Percentiles rank a stretch among this genome's conserved stretches.
Conservation (phyloP, 2,113 vertebrate genomes). For the Spermophilus dauricus region DNA sequence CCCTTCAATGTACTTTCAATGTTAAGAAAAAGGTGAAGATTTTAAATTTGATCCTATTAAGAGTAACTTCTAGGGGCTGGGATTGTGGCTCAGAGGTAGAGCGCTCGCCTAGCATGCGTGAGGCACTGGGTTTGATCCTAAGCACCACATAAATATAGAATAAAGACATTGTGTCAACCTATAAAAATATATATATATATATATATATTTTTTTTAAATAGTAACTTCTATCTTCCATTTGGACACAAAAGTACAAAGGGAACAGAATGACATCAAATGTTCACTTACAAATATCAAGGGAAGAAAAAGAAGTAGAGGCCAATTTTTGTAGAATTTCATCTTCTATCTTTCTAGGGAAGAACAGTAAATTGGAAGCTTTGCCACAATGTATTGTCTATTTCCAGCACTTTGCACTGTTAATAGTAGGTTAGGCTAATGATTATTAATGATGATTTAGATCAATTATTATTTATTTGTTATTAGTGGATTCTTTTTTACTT, state of each 20-base stretch:
- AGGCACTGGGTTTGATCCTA: no score
- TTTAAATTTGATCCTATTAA: background rate
- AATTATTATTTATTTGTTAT: background rate
- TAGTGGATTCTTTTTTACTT: background rate
- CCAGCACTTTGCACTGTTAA: background rate
- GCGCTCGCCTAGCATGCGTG: no score
- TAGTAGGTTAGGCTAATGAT: background rate
- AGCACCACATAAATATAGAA: no score
- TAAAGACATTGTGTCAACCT: no score
- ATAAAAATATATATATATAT: no score
- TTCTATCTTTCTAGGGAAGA: conserved; percentile 16
- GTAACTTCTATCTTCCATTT: background rate
- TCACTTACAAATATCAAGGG: background rate
- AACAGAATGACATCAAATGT: background rate
- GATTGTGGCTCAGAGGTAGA: no score
- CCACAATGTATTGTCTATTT: background rate
- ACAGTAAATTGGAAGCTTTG: background rate
- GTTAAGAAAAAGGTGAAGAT: background rate
- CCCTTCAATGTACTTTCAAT: background rate
- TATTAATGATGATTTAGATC: background rate
- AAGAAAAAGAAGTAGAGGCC: background rate
- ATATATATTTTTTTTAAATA: no score
- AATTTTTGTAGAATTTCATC: background rate
- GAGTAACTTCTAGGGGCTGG: background rate
- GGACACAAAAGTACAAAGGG: conserved; percentile 30